These are phyloP conservation scores for Neomonachus schauinslandi DNA, from an alignment of 2,113 vertebrate species.

Conservation along the genomic window DNA sequence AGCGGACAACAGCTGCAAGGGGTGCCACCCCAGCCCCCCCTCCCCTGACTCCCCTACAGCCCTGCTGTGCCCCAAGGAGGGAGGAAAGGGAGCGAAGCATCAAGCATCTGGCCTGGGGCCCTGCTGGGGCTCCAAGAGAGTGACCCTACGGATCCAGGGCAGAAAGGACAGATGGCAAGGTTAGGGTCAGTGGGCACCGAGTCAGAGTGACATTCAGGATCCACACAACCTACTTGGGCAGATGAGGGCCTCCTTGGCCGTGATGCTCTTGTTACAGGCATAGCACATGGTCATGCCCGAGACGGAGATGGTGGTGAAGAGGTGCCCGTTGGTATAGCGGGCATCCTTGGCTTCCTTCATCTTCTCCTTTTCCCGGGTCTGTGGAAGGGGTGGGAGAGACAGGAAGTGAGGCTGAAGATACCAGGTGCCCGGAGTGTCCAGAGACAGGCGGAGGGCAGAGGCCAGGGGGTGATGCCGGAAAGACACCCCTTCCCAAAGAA, in stretches of 20 bases:
- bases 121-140: not conserved
- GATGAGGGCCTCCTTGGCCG: slow-evolving; percentile 95
- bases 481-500: not conserved
- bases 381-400: not conserved
- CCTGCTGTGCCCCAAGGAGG: not conserved
- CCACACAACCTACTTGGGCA: slow-evolving; percentile 91
- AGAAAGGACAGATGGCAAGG: not conserved
- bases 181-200: not conserved
- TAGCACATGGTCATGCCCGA: slow-evolving; percentile 96
- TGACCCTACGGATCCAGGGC: not conserved
- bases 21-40: not conserved
- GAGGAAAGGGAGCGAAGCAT: not conserved
- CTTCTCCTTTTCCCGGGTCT: slow-evolving; percentile 95
- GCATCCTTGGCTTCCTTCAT: slow-evolving; percentile 93
- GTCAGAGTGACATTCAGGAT: not conserved
- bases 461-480: not conserved
- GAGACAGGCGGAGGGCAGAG: not conserved
- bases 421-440: not conserved
- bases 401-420: not conserved
- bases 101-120: not conserved
- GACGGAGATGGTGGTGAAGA: slow-evolving; percentile 95
- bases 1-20: slow-evolving; percentile 69
- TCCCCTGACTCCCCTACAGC: not conserved
- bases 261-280: slow-evolving; percentile 97
- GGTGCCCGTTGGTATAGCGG: slow-evolving; percentile 93